These are phyloP conservation scores for Rhagoletis pomonella DNA, from an alignment of 1,140 invertebrate species.

Conservation along the genomic window DNA sequence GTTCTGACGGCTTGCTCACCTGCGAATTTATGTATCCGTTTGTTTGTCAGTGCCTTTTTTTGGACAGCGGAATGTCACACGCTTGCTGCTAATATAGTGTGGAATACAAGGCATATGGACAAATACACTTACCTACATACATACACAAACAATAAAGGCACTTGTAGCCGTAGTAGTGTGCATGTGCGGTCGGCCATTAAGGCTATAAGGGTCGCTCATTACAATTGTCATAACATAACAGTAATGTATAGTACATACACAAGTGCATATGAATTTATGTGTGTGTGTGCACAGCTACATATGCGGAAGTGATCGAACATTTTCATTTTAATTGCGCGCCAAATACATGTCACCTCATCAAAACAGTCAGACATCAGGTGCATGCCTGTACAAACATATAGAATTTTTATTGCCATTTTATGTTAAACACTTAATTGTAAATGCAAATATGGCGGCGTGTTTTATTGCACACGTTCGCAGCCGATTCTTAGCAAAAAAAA, in stretches of 20 bases:
- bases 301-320: constrained; percentile 34
- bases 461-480: constrained; percentile 21
- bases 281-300: background rate
- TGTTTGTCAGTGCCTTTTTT: background rate
- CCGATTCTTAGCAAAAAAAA: background rate
- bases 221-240: constrained; percentile 34
- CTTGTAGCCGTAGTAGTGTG: no score
- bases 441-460: constrained; percentile 40
- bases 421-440: constrained; percentile 50
- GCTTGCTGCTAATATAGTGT: constrained; percentile 3
- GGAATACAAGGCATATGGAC: background rate
- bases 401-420: constrained; percentile 33
- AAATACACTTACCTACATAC: background rate
- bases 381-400: background rate
- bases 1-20: background rate
- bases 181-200: background rate
- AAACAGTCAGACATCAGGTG: background rate
- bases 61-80: constrained; percentile 29
- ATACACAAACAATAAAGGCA: background rate
- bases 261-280: background rate
- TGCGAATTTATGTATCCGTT: constrained; percentile 32
- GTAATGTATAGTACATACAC: background rate
- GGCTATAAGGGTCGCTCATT: background rate
- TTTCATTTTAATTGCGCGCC: constrained; percentile 40
- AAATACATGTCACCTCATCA: constrained; percentile 40